Conservation (phyloP, 2,797 vertebrate genomes). For the Melanotaenia pygmaea region DNA sequence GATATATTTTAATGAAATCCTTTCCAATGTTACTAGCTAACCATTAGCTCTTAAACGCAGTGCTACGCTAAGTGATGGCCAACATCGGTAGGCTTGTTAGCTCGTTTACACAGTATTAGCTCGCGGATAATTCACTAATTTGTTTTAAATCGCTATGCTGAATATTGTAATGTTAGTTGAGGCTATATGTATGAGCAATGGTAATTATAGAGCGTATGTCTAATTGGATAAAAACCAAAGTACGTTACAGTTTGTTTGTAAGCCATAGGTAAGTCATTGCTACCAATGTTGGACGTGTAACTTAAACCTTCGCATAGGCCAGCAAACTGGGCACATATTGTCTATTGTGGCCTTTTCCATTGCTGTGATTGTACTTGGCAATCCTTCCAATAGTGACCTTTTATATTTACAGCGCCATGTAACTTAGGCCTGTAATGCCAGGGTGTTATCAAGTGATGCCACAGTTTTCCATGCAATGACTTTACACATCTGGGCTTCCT, state of each 20-base stretch:
- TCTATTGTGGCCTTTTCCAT: constrained; percentile 59
- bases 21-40: constrained; percentile 33
- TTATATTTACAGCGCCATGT: constrained; percentile 65
- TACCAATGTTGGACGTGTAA: constrained; percentile 54
- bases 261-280: constrained; percentile 19
- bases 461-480: constrained; percentile 53
- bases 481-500: constrained; percentile 61
- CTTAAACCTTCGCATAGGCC: constrained; percentile 54
- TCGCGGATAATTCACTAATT: constrained; percentile 11
- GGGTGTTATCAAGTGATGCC: constrained; percentile 71
- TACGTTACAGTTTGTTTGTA: background rate
- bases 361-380: constrained; percentile 53
- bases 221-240: background rate
- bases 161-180: background rate
- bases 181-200: background rate
- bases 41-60: constrained; percentile 50
- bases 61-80: constrained; percentile 63
- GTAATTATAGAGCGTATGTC: background rate
- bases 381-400: constrained; percentile 64
- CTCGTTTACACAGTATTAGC: constrained; percentile 30
- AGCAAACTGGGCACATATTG: constrained; percentile 55
- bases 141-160: constrained; percentile 1
- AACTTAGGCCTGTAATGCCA: constrained; percentile 65
- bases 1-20: constrained; percentile 22
- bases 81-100: constrained; percentile 41